A percentile compares a stretch with the other conserved stretches of the same genome.
These are phyloP conservation scores for Drosophila recens DNA, from an alignment of 2,888 invertebrate genomes.

Conservation along the genomic window DNA sequence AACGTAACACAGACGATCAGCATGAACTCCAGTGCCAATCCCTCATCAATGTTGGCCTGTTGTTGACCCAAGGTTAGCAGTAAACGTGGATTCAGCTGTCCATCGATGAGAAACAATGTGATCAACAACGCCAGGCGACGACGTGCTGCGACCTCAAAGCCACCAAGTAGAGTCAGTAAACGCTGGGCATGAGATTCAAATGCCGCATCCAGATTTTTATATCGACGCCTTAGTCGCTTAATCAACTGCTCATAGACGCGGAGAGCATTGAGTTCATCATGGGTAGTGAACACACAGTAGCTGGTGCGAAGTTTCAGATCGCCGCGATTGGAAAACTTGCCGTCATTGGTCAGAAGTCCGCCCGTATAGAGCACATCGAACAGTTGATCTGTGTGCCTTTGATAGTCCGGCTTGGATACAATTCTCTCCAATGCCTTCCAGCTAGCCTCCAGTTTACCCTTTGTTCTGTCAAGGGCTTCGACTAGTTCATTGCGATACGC, in stretches of 20 bases:
- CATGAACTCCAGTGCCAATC: constrained; percentile 34
- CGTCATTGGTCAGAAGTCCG: constrained; percentile 16
- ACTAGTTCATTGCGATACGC: constrained; percentile 29
- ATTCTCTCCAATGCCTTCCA: constrained; percentile 38
- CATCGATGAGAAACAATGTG: constrained; percentile 26
- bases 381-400: constrained; percentile 3
- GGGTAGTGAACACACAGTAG: constrained; percentile 34
- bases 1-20: constrained; percentile 24
- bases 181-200: constrained; percentile 27
- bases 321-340: not conserved
- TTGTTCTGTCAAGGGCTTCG: constrained; percentile 30
- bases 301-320: constrained; percentile 11
- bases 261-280: constrained; percentile 23
- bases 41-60: constrained; percentile 25
- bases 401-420: constrained; percentile 19
- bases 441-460: constrained; percentile 45
- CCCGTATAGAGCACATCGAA: constrained; percentile 43
- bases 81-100: constrained; percentile 14
- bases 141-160: constrained; percentile 18
- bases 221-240: constrained; percentile 19
- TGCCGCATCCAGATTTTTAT: constrained; percentile 21
- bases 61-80: constrained; percentile 23
- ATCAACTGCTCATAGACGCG: constrained; percentile 44
- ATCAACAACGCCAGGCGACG: constrained; percentile 23
- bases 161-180: constrained; percentile 8